Evolutionary conservation across 2,113 vertebrate genomes (phyloP).

Genomic region (Stegostoma tigrinum): DNA sequence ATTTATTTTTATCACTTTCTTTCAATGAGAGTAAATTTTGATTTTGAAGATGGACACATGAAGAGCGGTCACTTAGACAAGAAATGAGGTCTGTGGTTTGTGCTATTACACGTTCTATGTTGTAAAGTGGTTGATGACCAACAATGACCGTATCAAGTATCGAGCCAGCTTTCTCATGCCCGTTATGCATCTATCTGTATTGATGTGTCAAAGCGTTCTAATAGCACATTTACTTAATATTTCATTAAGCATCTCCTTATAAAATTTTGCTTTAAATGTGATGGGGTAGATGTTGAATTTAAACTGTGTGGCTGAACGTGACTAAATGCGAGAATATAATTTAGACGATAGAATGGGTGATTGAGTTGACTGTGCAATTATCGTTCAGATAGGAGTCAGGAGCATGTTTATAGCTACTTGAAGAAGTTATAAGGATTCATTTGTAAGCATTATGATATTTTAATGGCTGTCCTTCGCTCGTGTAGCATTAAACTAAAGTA

Average conservation of each 20-base stretch:
- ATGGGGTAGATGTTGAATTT: neutral
- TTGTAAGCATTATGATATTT: conserved; percentile 59
- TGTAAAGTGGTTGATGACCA: neutral
- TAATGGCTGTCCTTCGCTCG: conserved; percentile 51
- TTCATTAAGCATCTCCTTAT: neutral
- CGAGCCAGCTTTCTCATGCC: neutral
- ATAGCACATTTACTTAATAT: neutral
- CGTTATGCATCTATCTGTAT: neutral
- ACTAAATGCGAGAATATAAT: neutral
- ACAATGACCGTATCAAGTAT: neutral
- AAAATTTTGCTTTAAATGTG: conserved; percentile 8
- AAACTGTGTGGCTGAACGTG: neutral
- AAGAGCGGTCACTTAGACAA: neutral
- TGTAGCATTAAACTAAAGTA: conserved; percentile 62
- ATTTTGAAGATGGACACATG: neutral
- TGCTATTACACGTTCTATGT: neutral
- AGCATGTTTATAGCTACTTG: conserved; percentile 49
- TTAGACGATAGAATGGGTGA: conserved; percentile 54
- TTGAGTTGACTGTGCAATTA: conserved; percentile 61
- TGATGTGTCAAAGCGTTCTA: neutral
- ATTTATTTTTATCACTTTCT: neutral
- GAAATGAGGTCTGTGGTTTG: neutral
- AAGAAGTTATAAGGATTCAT: conserved; percentile 55
- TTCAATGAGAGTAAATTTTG: neutral
- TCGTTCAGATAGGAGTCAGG: conserved; percentile 49